A percentile compares a stretch with the other conserved stretches of the same genome.
Conservation (phyloP, 2,113 vertebrate genomes). For the Urocitellus parryii region DNA sequence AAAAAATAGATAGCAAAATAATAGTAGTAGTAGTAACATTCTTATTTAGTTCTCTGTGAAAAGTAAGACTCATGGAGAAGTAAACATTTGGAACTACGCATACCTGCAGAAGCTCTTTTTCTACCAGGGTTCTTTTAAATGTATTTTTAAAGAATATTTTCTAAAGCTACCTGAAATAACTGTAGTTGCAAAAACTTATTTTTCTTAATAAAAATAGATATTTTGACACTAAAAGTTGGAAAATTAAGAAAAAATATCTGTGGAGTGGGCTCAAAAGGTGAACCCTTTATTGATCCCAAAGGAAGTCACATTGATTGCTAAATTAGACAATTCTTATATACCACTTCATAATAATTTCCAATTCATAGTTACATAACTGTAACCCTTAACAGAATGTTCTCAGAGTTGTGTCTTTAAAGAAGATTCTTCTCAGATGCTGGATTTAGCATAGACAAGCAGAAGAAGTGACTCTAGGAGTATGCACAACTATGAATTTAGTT, state of each 20-base stretch:
- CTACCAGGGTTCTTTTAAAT: not conserved
- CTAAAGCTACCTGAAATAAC: not conserved
- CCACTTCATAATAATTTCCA: not conserved
- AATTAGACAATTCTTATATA: not conserved
- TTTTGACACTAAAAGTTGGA: not conserved
- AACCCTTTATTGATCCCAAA: not conserved
- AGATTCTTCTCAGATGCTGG: not conserved
- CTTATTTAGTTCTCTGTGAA: not conserved
- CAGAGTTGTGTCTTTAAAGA: not conserved
- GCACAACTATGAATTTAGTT: not conserved
- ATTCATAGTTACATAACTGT: not conserved
- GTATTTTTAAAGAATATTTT: not conserved
- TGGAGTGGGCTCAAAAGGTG: not conserved
- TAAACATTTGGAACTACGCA: not conserved
- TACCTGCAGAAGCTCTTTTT: not conserved
- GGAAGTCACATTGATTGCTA: not conserved
- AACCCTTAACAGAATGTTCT: not conserved
- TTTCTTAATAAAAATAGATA: slow-evolving; percentile 5
- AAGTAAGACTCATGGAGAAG: not conserved
- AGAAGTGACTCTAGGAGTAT: not conserved
- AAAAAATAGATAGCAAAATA: not conserved
- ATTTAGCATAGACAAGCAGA: not conserved
- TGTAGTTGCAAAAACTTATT: not conserved
- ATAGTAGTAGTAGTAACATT: not conserved
- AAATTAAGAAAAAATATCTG: not conserved